These are phyloP conservation scores for Ylistrum balloti DNA, from an alignment of 1,140 invertebrate species.

Conservation along the genomic window DNA sequence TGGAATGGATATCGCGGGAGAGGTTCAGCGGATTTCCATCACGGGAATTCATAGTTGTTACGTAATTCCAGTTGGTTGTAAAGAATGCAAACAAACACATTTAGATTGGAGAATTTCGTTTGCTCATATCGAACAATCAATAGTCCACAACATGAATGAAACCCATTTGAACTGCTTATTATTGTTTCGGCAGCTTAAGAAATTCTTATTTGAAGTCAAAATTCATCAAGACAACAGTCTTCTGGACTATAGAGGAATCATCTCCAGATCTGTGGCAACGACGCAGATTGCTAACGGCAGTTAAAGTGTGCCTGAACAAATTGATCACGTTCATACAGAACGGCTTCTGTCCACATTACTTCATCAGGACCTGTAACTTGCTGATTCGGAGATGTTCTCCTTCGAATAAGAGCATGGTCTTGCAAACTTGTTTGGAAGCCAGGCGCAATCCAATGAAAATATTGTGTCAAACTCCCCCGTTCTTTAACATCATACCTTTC, in stretches of 20 bases:
- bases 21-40: not conserved
- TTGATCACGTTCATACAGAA: not conserved
- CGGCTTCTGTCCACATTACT: not conserved
- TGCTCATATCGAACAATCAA: not conserved
- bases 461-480: not conserved
- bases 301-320: not conserved
- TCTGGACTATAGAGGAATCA: slow-evolving; percentile 33
- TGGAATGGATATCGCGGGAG: not conserved
- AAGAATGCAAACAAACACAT: not conserved
- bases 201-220: not conserved
- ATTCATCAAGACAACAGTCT: slow-evolving; percentile 27
- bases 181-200: not conserved
- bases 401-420: not conserved
- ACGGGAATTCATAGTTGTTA: not conserved
- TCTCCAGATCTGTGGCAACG: not conserved
- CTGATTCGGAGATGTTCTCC: not conserved
- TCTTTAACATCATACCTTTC: not conserved
- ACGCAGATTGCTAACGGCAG: not conserved
- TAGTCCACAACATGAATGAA: not conserved
- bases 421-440: not conserved
- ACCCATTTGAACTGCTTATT: not conserved
- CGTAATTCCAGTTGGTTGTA: not conserved
- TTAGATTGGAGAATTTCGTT: not conserved
- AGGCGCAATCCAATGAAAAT: not conserved
- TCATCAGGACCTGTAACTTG: slow-evolving; percentile 2